phyloP scores from a whole-genome alignment of 2,888 invertebrate species.

The Drosophila mercatorum region DNA sequence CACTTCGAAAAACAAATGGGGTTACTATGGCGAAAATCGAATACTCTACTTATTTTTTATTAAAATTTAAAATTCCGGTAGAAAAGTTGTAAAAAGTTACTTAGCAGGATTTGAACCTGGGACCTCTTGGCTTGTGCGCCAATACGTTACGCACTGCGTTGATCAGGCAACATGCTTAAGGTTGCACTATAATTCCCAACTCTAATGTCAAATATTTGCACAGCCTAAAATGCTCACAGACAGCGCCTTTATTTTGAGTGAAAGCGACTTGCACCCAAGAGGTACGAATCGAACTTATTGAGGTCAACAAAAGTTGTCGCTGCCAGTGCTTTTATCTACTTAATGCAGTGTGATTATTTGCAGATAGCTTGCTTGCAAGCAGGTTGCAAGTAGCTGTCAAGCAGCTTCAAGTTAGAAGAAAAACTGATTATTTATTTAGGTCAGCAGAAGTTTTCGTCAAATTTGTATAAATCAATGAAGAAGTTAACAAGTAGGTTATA shows the following conservation, averaged over 20 bases:
- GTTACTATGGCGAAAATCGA: background rate
- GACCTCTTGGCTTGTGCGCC: background rate
- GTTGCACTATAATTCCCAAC: conserved; percentile 3
- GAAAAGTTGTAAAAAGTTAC: too few species aligned
- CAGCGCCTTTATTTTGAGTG: conserved; percentile 21
- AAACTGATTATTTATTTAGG: background rate
- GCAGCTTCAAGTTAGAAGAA: conserved; percentile 3
- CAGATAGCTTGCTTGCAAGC: conserved; percentile 12
- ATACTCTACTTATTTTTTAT: background rate
- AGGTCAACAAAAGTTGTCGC: conserved; percentile 31
- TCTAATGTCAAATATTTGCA: conserved; percentile 28
- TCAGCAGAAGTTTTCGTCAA: background rate
- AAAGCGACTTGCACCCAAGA: conserved; percentile 26
- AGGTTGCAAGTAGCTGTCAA: conserved; percentile 8
- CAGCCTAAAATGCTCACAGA: background rate
- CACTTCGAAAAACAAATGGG: background rate
- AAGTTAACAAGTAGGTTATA: conserved; percentile 3
- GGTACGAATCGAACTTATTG: conserved; percentile 24
- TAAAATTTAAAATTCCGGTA: too few species aligned
- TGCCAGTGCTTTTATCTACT: conserved; percentile 14
- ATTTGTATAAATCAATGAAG: background rate
- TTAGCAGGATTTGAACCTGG: background rate
- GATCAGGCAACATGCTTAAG: too few species aligned
- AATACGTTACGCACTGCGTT: background rate
- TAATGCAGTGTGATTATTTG: conserved; percentile 3